Evolutionary conservation across 2,113 vertebrate genomes (phyloP), one percentile per base, ranked within the genome.

Genomic region (Ciconia maguari): DNA sequence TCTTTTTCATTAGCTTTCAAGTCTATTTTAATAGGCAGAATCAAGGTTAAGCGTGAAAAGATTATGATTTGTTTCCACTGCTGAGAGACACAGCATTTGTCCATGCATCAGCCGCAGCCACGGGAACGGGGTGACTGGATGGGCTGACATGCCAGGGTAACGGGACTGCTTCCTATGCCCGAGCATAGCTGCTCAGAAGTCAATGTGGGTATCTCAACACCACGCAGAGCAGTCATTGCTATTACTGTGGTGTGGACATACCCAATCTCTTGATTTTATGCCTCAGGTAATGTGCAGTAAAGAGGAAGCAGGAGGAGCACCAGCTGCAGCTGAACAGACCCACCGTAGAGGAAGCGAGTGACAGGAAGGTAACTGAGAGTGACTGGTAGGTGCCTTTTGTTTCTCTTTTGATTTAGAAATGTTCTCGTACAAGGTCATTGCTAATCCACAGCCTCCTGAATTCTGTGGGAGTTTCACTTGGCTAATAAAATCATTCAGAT

Each of bases 101-200:
- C 38, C n/a, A 29, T 0, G 1, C 30, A 18, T 27, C 32, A 13
- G 70, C 29, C 0, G 4, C 38, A 60, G 70, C 26, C 52, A 25
- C 34, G 34, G 61, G 44, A 87, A 34, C 0, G 1, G n/a, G 10
- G 38, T 48, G 51, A 42, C 41, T 0, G 4, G 14, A 8, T 27
- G 27, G 12, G 64, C 18, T 48, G 58, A 36, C 36, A 4, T 11
- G 30, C 46, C n/a, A 44, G 78, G 38, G 51, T 32, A 16, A 60
- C 1, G 2, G n/a, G 70, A 49, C 57, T 20, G 29, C 29, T 76
- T 12, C 44, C 36, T 16, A 4, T 20, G 17, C 25, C 49, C 2
- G 0, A 80, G n/a, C 27, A 14, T 8, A 54, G 64, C 44, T 54
- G 64, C 44, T 66, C 32, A 34, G 29, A 82, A 83, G 64, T 36